phyloP scores from a whole-genome alignment of 2,888 invertebrate species.

The Darwinula stevensoni region DNA sequence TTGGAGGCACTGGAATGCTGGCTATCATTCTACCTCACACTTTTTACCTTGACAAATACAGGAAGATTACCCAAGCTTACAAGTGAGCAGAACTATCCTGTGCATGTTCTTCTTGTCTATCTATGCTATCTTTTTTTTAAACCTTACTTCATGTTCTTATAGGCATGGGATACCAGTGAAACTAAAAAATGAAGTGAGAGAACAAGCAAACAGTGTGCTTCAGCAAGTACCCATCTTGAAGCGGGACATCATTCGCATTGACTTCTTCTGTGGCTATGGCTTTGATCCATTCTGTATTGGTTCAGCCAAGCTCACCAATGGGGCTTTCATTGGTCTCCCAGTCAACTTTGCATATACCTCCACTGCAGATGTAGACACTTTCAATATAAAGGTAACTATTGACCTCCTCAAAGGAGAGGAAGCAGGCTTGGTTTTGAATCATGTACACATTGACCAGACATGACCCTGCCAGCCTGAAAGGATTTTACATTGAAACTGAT shows the following conservation, averaged over 20 bases:
- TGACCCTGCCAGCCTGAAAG: too few species aligned
- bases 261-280: conserved; percentile 38
- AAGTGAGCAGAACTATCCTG: too few species aligned
- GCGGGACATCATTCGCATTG: conserved; percentile 21
- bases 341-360: conserved; percentile 30
- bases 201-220: conserved; percentile 25
- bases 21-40: too few species aligned
- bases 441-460: too few species aligned
- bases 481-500: too few species aligned
- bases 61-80: too few species aligned
- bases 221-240: conserved; percentile 26
- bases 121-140: background rate
- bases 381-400: conserved; percentile 22
- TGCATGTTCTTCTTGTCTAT: too few species aligned
- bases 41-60: too few species aligned
- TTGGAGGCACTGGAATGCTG: too few species aligned
- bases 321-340: conserved; percentile 40
- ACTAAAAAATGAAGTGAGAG: conserved; percentile 21
- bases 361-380: conserved; percentile 24
- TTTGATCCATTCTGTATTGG: conserved; percentile 42
- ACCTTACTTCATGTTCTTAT: too few species aligned
- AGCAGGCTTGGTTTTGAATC: too few species aligned
- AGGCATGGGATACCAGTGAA: conserved; percentile 29
- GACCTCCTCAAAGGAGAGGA: too few species aligned
- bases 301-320: conserved; percentile 21